Base-by-base conservation (phyloP, 2,888 invertebrate species). In the Coenonympha arcania region DNA sequence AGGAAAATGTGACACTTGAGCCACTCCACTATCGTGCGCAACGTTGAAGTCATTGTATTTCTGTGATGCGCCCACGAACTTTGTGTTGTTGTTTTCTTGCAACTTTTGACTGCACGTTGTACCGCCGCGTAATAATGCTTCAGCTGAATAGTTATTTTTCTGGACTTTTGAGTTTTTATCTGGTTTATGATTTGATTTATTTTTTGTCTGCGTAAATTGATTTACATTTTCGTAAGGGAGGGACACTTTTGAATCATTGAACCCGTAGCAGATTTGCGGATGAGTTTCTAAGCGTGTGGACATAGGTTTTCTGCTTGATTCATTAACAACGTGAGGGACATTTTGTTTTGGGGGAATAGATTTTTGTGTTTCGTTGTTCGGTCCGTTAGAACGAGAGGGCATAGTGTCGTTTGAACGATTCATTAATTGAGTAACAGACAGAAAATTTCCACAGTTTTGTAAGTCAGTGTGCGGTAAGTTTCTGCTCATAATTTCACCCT, bases 1-100 rank as follows among this genome's bases (percentile, higher is more conserved):
- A 11, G 86, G 85, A 47, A 84, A 86, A 64, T 86, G 86, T 6
- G 86, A 86, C 2, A 86, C 84, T 66, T 86, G 86, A 19, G 86
- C 86, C 1, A 85, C 73, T 39, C 77, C 75, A 50, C 70, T 76
- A 15, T 86, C 86, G 57, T 80, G 83, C 0, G 71, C 24, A 4
- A 69, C 49, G 54, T 71, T 76, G 49, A 75, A 85, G 45, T 84
- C 83, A 50, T 72, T 73, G 55, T 79, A 83, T 61, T 84, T 86
- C 55, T 84, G 85, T 9, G 77, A 39, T 2, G 76, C 60, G 54
- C 73, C 65, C 59, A 76, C 66, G 57, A 79, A 83, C 57, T 85
- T 86, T 2, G 68, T 55, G 39, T 64, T 71, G 40, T 55, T 69
- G 26, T 64, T 69, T 30, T 85, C 84, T 48, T 69, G 73, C 33